phyloP scores from a whole-genome alignment of 2,888 invertebrate species.

The Phengaris alcon region DNA sequence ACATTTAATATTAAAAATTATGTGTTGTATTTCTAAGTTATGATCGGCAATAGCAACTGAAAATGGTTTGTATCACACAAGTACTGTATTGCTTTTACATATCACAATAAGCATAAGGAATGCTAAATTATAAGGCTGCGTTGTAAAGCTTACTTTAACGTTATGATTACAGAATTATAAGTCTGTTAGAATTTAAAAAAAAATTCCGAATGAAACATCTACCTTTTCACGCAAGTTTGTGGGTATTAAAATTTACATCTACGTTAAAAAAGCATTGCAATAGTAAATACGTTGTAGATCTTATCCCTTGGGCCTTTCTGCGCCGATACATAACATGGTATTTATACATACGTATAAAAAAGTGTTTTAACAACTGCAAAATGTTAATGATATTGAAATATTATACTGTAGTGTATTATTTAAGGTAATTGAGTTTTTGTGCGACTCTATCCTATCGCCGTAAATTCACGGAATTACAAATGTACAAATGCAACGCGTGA shows the following conservation, averaged over 20 bases:
- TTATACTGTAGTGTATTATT: neutral
- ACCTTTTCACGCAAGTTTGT: neutral
- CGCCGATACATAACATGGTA: neutral
- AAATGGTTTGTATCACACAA: neutral
- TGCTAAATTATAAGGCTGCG: conserved; percentile 13
- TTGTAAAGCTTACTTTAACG: neutral
- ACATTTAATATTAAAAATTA: neutral
- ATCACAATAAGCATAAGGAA: conserved; percentile 22
- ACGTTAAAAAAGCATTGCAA: neutral
- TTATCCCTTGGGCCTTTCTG: neutral
- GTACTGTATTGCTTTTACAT: conserved; percentile 9
- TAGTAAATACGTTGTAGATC: neutral
- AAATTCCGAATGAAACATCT: neutral
- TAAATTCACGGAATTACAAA: neutral
- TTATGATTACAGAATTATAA: neutral
- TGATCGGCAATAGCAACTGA: neutral
- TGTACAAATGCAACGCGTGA: neutral
- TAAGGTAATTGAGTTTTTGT: neutral
- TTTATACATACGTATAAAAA: neutral
- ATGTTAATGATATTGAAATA: neutral
- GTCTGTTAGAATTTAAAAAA: neutral
- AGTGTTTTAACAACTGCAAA: neutral
- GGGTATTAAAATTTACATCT: conserved; percentile 13
- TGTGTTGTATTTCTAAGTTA: neutral
- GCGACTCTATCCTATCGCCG: neutral